Evolutionary conservation across 1,140 invertebrate genomes (phyloP).

Genomic region (Stenopsyche tienmushanensis): DNA sequence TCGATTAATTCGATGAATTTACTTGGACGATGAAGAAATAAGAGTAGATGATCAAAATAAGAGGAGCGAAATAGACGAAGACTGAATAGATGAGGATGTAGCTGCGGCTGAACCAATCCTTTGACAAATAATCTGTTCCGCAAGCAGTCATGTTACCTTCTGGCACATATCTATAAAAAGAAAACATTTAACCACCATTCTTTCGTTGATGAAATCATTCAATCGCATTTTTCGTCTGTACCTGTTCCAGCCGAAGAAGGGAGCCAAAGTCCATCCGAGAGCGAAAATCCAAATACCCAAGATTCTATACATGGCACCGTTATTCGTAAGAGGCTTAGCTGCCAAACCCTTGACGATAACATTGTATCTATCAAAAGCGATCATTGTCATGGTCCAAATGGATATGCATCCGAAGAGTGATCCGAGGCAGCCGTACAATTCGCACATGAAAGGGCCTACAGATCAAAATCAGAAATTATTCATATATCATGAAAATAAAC

Average conservation of each 20-base stretch:
- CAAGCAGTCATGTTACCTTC: constrained; percentile 81
- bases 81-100: constrained; percentile 67
- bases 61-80: constrained; percentile 64
- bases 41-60: constrained; percentile 68
- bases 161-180: constrained; percentile 66
- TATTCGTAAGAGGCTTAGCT: constrained; percentile 67
- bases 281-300: constrained; percentile 70
- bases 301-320: constrained; percentile 66
- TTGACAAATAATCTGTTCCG: constrained; percentile 74
- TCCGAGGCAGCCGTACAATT: constrained; percentile 77
- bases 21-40: constrained; percentile 73
- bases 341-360: constrained; percentile 80
- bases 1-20: constrained; percentile 21
- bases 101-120: constrained; percentile 61
- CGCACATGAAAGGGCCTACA: constrained; percentile 73
- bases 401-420: constrained; percentile 80
- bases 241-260: constrained; percentile 69
- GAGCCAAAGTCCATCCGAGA: constrained; percentile 68
- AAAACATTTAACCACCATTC: too few species aligned
- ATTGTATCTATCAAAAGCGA: constrained; percentile 83
- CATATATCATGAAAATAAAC: too few species aligned
- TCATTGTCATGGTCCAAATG: constrained; percentile 85
- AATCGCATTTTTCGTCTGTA: constrained; percentile 39
- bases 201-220: background rate
- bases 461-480: background rate